Conservation (phyloP, 2,888 invertebrate species). For the Rhagonycha fulva region DNA sequence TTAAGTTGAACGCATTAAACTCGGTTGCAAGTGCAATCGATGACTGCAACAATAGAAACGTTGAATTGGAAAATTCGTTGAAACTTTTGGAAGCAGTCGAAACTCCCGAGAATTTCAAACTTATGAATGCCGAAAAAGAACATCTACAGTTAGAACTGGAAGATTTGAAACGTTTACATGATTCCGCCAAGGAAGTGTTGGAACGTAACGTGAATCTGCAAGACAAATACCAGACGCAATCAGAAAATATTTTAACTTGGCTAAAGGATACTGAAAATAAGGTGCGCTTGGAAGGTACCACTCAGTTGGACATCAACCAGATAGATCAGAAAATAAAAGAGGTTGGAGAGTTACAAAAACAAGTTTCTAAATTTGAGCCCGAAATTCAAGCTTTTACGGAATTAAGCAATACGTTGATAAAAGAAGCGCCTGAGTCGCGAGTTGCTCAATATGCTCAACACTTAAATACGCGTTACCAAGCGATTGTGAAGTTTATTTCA, state of each 20-base stretch:
- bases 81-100: constrained; percentile 75
- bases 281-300: constrained; percentile 73
- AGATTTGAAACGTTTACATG: constrained; percentile 68
- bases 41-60: constrained; percentile 70
- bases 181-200: constrained; percentile 69
- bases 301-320: constrained; percentile 69
- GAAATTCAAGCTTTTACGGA: constrained; percentile 70
- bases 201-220: constrained; percentile 75
- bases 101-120: constrained; percentile 68
- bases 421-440: constrained; percentile 81
- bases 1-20: constrained; percentile 79
- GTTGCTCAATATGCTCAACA: constrained; percentile 81
- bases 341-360: constrained; percentile 64
- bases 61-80: constrained; percentile 72
- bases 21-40: constrained; percentile 75
- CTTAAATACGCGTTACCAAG: constrained; percentile 75
- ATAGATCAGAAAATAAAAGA: constrained; percentile 73
- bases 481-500: constrained; percentile 71
- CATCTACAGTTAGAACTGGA: constrained; percentile 73
- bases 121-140: constrained; percentile 71
- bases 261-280: constrained; percentile 78
- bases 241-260: constrained; percentile 77
- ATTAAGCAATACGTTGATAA: constrained; percentile 72
- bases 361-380: constrained; percentile 66
- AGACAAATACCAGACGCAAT: constrained; percentile 78